These are phyloP conservation scores for Nansenia antarctica DNA, from an alignment of 2,113 vertebrate species.

Conservation along the genomic window DNA sequence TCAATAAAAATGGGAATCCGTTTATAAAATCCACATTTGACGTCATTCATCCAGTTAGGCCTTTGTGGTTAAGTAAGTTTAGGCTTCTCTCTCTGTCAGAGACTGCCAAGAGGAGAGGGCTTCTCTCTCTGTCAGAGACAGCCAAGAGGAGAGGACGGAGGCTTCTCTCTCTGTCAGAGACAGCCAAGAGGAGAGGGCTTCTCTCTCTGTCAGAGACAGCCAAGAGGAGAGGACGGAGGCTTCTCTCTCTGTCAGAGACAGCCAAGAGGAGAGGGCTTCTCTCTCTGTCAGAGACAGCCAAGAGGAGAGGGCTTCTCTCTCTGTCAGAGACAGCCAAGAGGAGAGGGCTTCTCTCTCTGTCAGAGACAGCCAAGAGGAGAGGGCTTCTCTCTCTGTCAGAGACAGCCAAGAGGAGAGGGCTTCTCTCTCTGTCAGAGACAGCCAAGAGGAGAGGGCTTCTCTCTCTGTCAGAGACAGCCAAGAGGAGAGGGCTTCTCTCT, in stretches of 20 bases:
- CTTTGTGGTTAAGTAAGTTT: not conserved
- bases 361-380: not conserved
- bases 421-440: too few species aligned
- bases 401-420: slow-evolving; percentile 6
- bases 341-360: too few species aligned
- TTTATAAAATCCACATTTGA: slow-evolving; percentile 1
- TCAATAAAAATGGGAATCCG: not conserved
- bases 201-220: too few species aligned
- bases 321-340: slow-evolving; percentile 12
- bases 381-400: slow-evolving; percentile 1
- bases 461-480: slow-evolving; percentile 10
- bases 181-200: slow-evolving; percentile 1
- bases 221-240: not conserved
- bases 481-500: not conserved
- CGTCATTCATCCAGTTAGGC: slow-evolving; percentile 6
- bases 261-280: not conserved
- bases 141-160: not conserved
- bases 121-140: too few species aligned
- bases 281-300: too few species aligned
- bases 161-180: slow-evolving; percentile 6
- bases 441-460: not conserved
- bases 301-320: not conserved
- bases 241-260: slow-evolving; percentile 15
- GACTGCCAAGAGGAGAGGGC: slow-evolving; percentile 5
- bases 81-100: not conserved